These are phyloP conservation scores for Drosophila atroscutellata DNA, from an alignment of 2,888 invertebrate genomes.

Conservation along the genomic window DNA sequence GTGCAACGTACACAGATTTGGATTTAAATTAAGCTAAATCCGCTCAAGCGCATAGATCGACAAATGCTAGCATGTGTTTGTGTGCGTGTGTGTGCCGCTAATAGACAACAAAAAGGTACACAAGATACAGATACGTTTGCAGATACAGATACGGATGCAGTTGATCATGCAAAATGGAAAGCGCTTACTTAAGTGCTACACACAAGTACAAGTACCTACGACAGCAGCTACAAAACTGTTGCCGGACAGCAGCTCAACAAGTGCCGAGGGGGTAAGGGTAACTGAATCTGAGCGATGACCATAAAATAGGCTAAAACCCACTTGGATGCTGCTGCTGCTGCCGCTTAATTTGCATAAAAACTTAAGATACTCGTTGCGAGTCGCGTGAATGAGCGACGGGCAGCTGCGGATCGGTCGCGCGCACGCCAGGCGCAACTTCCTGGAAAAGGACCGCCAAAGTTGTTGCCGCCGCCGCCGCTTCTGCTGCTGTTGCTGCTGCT, in stretches of 20 bases:
- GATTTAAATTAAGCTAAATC: slow-evolving; percentile 79
- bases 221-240: slow-evolving; percentile 58
- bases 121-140: slow-evolving; percentile 33
- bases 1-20: slow-evolving; percentile 66
- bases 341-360: slow-evolving; percentile 74
- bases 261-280: slow-evolving; percentile 42
- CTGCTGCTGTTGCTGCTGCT: slow-evolving; percentile 8
- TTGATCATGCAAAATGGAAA: slow-evolving; percentile 56
- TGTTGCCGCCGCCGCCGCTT: slow-evolving; percentile 47
- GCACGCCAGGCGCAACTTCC: slow-evolving; percentile 79
- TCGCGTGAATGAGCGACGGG: slow-evolving; percentile 72
- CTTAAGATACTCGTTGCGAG: slow-evolving; percentile 57
- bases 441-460: slow-evolving; percentile 81
- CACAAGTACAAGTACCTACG: slow-evolving; percentile 62
- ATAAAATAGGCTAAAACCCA: slow-evolving; percentile 77
- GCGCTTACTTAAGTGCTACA: slow-evolving; percentile 71
- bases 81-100: slow-evolving; percentile 44
- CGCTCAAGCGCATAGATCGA: slow-evolving; percentile 65
- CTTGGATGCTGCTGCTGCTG: slow-evolving; percentile 61
- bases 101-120: slow-evolving; percentile 78
- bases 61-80: slow-evolving; percentile 8
- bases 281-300: slow-evolving; percentile 64
- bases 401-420: slow-evolving; percentile 60
- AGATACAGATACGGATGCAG: slow-evolving; percentile 29
- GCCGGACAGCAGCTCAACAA: slow-evolving; percentile 67